Conservation (phyloP, 2,113 vertebrate genomes). For the Mirza zaza region DNA sequence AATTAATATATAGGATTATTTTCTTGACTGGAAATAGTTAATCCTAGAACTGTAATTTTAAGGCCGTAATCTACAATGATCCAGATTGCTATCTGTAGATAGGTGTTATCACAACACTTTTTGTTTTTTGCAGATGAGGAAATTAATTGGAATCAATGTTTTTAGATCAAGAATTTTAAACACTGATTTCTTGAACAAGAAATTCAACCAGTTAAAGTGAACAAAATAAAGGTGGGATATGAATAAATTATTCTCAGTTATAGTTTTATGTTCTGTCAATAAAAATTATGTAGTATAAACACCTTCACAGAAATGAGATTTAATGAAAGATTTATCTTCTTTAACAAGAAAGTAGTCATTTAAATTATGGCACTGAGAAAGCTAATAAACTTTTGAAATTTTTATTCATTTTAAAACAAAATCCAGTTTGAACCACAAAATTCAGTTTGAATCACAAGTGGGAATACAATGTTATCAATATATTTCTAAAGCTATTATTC, state of each 20-base stretch:
- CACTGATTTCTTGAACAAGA: not conserved
- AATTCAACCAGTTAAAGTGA: conserved; percentile 13
- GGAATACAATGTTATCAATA: conserved; percentile 46
- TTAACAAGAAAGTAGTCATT: conserved; percentile 24
- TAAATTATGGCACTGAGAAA: conserved; percentile 51
- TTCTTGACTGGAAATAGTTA: not conserved
- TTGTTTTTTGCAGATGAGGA: not conserved
- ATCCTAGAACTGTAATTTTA: not conserved
- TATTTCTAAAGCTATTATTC: conserved; percentile 57
- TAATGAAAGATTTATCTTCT: conserved; percentile 34
- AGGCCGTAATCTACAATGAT: not conserved
- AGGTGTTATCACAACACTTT: not conserved
- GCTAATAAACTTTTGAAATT: conserved; percentile 39
- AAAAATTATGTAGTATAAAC: not conserved
- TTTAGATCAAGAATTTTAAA: conserved; percentile 41
- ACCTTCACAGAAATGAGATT: not conserved
- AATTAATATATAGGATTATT: not conserved
- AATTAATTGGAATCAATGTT: conserved; percentile 6
- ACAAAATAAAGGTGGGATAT: conserved; percentile 10
- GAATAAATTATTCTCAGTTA: not conserved
- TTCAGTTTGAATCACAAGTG: conserved; percentile 49
- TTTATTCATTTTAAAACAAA: conserved; percentile 76
- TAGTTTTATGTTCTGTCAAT: not conserved
- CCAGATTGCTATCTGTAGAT: not conserved
- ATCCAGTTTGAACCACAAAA: conserved; percentile 69